Percentiles rank a stretch among this genome's conserved stretches.
Evolutionary conservation across 2,888 invertebrate genomes (phyloP).

Genomic region (Colostygia pectinataria): DNA sequence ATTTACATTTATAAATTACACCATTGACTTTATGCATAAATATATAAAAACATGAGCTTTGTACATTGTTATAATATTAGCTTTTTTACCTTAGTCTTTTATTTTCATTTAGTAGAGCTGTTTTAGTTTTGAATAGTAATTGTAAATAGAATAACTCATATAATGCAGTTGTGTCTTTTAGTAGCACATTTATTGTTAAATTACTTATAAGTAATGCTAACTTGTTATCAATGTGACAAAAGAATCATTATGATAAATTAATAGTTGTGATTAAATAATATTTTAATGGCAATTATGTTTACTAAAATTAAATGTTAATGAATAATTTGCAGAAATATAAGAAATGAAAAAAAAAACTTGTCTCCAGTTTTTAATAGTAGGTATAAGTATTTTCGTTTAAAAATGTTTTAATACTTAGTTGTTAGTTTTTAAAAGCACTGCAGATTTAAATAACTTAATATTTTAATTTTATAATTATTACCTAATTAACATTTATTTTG

Average conservation of each 20-base stretch:
- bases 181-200: slow-evolving; percentile 11
- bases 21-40: slow-evolving; percentile 31
- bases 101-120: slow-evolving; percentile 36
- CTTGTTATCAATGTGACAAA: slow-evolving; percentile 21
- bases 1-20: slow-evolving; percentile 8
- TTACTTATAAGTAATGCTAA: slow-evolving; percentile 6
- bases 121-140: slow-evolving; percentile 12
- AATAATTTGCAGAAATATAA: too few species aligned
- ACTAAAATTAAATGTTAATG: background rate
- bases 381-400: too few species aligned
- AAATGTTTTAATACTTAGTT: too few species aligned
- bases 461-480: too few species aligned
- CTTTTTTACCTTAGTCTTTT: slow-evolving; percentile 55
- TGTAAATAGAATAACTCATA: slow-evolving; percentile 28
- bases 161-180: slow-evolving; percentile 19
- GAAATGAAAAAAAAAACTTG: too few species aligned
- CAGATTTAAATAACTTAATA: too few species aligned
- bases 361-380: too few species aligned
- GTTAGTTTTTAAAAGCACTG: too few species aligned
- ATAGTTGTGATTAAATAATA: background rate
- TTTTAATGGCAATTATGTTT: slow-evolving; percentile 3
- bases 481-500: too few species aligned
- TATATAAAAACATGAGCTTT: slow-evolving; percentile 61
- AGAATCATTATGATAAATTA: background rate
- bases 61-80: slow-evolving; percentile 61